A percentile compares a stretch with the other conserved stretches of the same genome.
These are phyloP conservation scores for Acronicta aceris DNA, from an alignment of 2,888 invertebrate genomes.

Conservation along the genomic window DNA sequence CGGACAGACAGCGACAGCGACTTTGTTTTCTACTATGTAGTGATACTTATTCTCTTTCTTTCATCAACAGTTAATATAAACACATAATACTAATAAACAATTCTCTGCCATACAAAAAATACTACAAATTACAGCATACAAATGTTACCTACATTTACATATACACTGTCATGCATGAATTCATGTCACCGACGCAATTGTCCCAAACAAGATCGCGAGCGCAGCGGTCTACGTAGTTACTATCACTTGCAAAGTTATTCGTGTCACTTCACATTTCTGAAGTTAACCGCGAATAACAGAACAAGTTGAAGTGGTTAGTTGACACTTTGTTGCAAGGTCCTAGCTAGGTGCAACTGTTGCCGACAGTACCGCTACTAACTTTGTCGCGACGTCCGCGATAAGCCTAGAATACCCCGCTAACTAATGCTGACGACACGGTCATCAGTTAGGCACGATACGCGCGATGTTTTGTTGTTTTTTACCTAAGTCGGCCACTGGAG, in stretches of 20 bases:
- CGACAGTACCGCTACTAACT: conserved; percentile 65
- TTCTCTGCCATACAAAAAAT: not conserved
- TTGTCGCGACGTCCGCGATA: conserved; percentile 66
- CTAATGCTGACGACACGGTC: conserved; percentile 48
- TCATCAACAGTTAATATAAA: too few relatives aligned
- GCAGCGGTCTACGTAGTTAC: conserved; percentile 61
- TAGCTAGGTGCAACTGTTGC: conserved; percentile 72
- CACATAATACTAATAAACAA: too few relatives aligned
- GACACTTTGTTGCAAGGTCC: conserved; percentile 81
- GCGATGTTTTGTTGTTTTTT: conserved; percentile 24
- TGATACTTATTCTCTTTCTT: too few relatives aligned
- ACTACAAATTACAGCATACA: not conserved
- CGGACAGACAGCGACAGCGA: too few relatives aligned
- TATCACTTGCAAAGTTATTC: conserved; percentile 76
- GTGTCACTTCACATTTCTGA: conserved; percentile 70
- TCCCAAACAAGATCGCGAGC: conserved; percentile 46
- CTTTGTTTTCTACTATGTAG: too few relatives aligned
- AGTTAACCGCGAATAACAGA: conserved; percentile 64
- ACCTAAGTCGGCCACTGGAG: conserved; percentile 8
- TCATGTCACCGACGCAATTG: conserved; percentile 19
- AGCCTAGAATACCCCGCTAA: conserved; percentile 60
- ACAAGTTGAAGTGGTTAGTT: conserved; percentile 76
- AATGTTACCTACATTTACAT: not conserved
- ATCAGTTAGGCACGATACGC: conserved; percentile 26
- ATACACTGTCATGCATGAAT: conserved; percentile 21